These are phyloP conservation scores for Andrena flavipes DNA, from an alignment of 2,888 invertebrate species.

Conservation along the genomic window DNA sequence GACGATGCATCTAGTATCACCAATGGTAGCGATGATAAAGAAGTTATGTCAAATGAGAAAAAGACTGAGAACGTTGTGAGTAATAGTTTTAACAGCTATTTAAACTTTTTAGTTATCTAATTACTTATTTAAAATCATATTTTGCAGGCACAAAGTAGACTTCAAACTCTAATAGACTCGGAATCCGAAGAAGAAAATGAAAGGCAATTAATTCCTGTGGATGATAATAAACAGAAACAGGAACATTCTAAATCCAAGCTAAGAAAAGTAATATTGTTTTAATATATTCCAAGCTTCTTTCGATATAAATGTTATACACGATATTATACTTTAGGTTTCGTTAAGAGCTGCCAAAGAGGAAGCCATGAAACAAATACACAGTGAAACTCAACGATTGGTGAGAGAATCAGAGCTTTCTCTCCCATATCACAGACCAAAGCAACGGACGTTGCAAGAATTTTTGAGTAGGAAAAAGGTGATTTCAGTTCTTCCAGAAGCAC, in stretches of 20 bases:
- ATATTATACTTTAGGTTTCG: slow-evolving; percentile 63
- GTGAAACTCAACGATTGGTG: slow-evolving; percentile 93
- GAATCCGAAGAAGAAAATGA: slow-evolving; percentile 48
- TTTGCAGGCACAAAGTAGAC: slow-evolving; percentile 7
- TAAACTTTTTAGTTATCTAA: slow-evolving; percentile 3
- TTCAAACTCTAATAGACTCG: slow-evolving; percentile 37
- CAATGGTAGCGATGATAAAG: not conserved
- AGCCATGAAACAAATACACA: slow-evolving; percentile 91
- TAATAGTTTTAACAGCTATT: not conserved
- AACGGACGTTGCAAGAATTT: slow-evolving; percentile 92
- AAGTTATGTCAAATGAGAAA: not conserved
- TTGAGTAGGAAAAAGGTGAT: slow-evolving; percentile 86
- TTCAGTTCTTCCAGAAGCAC: slow-evolving; percentile 77
- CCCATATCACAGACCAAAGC: slow-evolving; percentile 95
- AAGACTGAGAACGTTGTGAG: not conserved
- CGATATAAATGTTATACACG: not conserved
- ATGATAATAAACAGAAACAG: not conserved
- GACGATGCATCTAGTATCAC: slow-evolving; percentile 55
- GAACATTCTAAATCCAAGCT: not conserved
- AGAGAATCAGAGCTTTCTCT: slow-evolving; percentile 91
- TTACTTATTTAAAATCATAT: slow-evolving; percentile 10
- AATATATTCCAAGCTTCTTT: not conserved
- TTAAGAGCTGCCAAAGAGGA: slow-evolving; percentile 85
- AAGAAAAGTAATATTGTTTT: slow-evolving; percentile 24
- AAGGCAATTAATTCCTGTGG: not conserved